A percentile compares a stretch with the other conserved stretches of the same genome.
Conservation (phyloP, 1,140 invertebrate genomes). For the Bombus soroeensis region DNA sequence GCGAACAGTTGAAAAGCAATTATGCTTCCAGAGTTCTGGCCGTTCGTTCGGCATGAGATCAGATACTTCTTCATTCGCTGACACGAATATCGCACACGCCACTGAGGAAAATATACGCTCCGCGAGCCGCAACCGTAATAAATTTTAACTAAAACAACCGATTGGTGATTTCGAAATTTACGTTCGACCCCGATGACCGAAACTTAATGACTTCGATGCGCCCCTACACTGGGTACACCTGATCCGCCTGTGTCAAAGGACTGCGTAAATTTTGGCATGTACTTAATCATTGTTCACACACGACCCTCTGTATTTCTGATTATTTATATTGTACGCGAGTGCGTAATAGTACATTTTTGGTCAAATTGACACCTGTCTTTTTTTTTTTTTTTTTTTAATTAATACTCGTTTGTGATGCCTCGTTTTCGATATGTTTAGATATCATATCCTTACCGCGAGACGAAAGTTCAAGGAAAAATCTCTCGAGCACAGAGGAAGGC, state of each 20-base stretch:
- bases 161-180: conserved; percentile 23
- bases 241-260: not conserved
- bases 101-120: not conserved
- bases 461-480: not conserved
- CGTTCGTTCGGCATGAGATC: conserved; percentile 3
- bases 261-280: not conserved
- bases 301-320: not conserved
- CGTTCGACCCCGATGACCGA: conserved; percentile 13
- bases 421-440: not conserved
- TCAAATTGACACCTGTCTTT: not conserved
- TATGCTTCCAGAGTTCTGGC: not conserved
- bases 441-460: no score
- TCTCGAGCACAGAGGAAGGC: not conserved
- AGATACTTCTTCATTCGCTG: conserved; percentile 29
- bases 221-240: not conserved
- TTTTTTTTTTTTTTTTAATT: not conserved
- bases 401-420: not conserved
- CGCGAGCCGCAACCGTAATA: not conserved
- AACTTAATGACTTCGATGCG: conserved; percentile 15
- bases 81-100: not conserved
- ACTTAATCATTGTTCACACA: not conserved
- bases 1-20: conserved; percentile 24
- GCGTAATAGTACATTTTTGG: not conserved
- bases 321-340: not conserved
- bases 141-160: conserved; percentile 47